These are phyloP conservation scores for Lasiurus borealis DNA, from an alignment of 2,113 vertebrate genomes.

Conservation along the genomic window DNA sequence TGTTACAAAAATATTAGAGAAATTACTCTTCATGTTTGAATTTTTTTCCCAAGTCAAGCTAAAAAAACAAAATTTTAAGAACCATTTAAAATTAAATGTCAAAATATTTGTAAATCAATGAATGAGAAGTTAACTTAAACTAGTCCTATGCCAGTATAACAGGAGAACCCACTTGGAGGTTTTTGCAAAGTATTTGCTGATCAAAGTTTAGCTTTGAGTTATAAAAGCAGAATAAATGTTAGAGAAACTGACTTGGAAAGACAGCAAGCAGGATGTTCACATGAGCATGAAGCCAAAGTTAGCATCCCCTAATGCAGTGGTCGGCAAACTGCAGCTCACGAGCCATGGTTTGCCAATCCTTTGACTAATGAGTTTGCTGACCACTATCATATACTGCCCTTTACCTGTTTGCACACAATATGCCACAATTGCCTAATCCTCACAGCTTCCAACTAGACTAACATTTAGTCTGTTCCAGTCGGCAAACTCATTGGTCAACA, in stretches of 20 bases:
- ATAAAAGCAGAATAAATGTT: slow-evolving; percentile 7
- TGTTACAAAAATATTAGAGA: neutral
- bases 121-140: slow-evolving; percentile 6
- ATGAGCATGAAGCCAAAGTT: neutral
- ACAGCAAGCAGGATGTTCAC: neutral
- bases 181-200: neutral
- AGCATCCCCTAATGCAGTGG: too few relatives aligned
- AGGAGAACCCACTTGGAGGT: neutral
- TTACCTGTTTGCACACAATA: too few relatives aligned
- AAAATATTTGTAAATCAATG: neutral
- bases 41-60: slow-evolving; percentile 26
- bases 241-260: neutral
- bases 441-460: too few relatives aligned
- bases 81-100: slow-evolving; percentile 39
- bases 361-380: too few relatives aligned
- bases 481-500: too few relatives aligned
- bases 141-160: neutral
- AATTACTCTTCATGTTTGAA: neutral
- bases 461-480: too few relatives aligned
- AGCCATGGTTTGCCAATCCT: too few relatives aligned
- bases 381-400: too few relatives aligned
- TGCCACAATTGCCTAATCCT: too few relatives aligned
- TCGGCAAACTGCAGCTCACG: too few relatives aligned
- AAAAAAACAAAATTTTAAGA: slow-evolving; percentile 30
- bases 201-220: neutral